Conservation (phyloP, 2,888 invertebrate genomes). For the Clitarchus hookeri region DNA sequence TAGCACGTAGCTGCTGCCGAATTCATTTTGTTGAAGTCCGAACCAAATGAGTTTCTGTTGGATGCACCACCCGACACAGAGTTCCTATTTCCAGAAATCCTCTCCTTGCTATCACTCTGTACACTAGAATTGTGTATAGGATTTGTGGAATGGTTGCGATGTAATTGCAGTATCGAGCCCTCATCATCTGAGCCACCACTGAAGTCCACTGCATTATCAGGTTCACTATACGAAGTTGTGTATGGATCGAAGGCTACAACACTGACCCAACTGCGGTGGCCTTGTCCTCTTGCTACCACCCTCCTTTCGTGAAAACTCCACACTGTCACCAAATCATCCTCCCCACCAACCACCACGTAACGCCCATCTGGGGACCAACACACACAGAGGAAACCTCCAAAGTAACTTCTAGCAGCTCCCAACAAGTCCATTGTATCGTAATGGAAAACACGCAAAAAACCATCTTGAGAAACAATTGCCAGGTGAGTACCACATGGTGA, state of each 20-base stretch:
- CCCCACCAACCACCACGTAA: slow-evolving; percentile 95
- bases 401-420: slow-evolving; percentile 93
- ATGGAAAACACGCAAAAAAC: slow-evolving; percentile 93
- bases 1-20: slow-evolving; percentile 68
- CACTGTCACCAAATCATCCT: slow-evolving; percentile 97
- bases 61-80: slow-evolving; percentile 45
- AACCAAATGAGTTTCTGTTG: slow-evolving; percentile 54
- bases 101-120: slow-evolving; percentile 39
- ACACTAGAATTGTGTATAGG: slow-evolving; percentile 47
- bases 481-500: slow-evolving; percentile 92
- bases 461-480: slow-evolving; percentile 94
- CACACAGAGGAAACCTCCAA: slow-evolving; percentile 96
- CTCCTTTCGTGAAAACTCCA: slow-evolving; percentile 92
- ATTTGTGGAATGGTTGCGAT: slow-evolving; percentile 42
- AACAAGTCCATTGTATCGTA: slow-evolving; percentile 97
- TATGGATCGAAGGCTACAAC: slow-evolving; percentile 94
- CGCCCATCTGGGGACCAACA: slow-evolving; percentile 98
- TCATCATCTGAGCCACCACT: slow-evolving; percentile 45
- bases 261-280: slow-evolving; percentile 97
- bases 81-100: slow-evolving; percentile 43
- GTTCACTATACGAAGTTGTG: slow-evolving; percentile 70
- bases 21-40: slow-evolving; percentile 53
- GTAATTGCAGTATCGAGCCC: slow-evolving; percentile 38
- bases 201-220: slow-evolving; percentile 57
- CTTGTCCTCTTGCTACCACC: slow-evolving; percentile 96